Base-by-base conservation (phyloP, 2,888 invertebrate species). In the Drosophila seclusa region DNA sequence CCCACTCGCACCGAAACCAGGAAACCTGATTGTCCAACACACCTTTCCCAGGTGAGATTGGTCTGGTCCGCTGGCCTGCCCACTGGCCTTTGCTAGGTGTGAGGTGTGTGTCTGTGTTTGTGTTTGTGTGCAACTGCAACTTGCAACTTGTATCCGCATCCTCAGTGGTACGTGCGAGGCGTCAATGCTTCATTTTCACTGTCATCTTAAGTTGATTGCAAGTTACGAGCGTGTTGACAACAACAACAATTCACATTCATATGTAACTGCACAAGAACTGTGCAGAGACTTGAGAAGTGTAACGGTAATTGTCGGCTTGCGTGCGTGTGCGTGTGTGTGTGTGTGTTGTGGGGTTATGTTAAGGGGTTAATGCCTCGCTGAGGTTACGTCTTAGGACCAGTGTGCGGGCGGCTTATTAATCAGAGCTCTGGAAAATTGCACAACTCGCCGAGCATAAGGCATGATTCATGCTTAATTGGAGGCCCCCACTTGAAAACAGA, bases 141-240 rank as follows among this genome's bases (percentile, higher is more conserved):
- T 52, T 62, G 62, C 63, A 74, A 74, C 60, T 67, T 78, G 71
- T 67, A 65, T 68, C 66, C 64, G 77, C 50, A 68, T 80, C 72
- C 72, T 80, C 66, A 48, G 70, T 89, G 88, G 91, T 91, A 92
- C 91, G 91, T 91, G 91, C 92, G 91, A 87, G 82, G 86, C 91
- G 91, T 91, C 91, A 91, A 91, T 91, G 92, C 92, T 91, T 91
- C 91, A 91, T 91, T 92, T 91, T 83, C 91, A 88, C 91, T 92
- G 91, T 92, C 91, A 91, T 91, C 91, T 91, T 91, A 92, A 91
- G 91, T 91, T 91, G 92, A 91, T 91, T 92, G 91, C 91, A 92
- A 91, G 91, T 91, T 91, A 91, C 91, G 91, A 91, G 87, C 91
- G 77, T 91, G 91, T 87, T 86, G 85, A 86, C 85, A 88, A 82